These are phyloP conservation scores for Drosophila suboccidentalis DNA, from an alignment of 2,888 invertebrate genomes.

Conservation along the genomic window DNA sequence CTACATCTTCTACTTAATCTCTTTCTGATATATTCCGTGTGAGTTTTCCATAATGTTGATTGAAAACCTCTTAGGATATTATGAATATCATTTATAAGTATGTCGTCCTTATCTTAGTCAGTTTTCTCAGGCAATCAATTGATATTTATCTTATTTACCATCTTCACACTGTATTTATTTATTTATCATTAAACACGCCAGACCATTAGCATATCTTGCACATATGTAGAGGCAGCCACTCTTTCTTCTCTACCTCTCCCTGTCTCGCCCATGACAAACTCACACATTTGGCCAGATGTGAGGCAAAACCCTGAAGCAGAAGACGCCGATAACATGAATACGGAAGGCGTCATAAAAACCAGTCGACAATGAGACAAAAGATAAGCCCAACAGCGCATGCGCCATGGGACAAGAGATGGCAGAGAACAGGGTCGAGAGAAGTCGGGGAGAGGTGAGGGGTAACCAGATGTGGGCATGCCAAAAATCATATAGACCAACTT, in stretches of 20 bases:
- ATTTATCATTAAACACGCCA: constrained; percentile 32
- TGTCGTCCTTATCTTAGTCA: background rate
- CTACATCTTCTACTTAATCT: background rate
- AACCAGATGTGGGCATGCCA: constrained; percentile 70
- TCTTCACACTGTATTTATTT: constrained; percentile 33
- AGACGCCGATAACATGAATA: constrained; percentile 37
- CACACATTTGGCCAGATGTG: constrained; percentile 67
- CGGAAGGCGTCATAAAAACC: constrained; percentile 63
- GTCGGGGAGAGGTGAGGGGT: constrained; percentile 20
- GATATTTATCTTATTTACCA: constrained; percentile 24
- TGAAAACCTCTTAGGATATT: background rate
- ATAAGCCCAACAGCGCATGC: constrained; percentile 57
- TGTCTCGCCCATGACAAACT: constrained; percentile 25
- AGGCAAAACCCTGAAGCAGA: constrained; percentile 36
- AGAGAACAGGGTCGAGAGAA: constrained; percentile 1
- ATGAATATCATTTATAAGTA: background rate
- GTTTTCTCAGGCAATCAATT: constrained; percentile 1
- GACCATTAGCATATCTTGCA: constrained; percentile 52
- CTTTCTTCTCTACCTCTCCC: background rate
- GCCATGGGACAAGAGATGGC: constrained; percentile 45
- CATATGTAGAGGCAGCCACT: constrained; percentile 34
- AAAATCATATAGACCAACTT: constrained; percentile 60
- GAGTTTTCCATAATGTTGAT: background rate
- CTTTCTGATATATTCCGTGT: background rate
- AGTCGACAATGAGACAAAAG: constrained; percentile 68